Percentiles rank a stretch among this genome's conserved stretches.
phyloP scores from a whole-genome alignment of 2,113 vertebrate genomes.

The Lipotes vexillifer region DNA sequence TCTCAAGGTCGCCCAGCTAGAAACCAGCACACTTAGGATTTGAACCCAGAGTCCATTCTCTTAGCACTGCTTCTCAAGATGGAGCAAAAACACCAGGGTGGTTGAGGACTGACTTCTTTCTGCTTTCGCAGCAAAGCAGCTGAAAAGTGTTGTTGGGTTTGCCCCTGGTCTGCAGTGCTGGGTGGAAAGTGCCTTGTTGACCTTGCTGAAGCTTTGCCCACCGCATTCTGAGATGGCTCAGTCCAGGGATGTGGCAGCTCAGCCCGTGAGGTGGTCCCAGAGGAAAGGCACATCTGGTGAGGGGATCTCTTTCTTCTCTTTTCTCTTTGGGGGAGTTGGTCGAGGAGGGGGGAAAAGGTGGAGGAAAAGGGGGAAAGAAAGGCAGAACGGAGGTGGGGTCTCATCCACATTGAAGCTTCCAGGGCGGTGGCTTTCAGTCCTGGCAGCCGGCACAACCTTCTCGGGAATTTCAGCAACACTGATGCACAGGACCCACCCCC shows the following conservation, averaged over 20 bases:
- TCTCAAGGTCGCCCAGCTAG: not conserved
- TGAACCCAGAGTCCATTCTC: not conserved
- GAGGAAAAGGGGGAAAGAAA: not conserved
- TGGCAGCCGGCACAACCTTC: rapidly evolving
- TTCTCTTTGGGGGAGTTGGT: not conserved
- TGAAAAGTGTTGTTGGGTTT: not conserved
- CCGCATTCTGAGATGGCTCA: rapidly evolving
- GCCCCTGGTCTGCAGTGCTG: rapidly evolving
- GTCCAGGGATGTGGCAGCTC: not conserved
- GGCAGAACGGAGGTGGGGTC: not conserved
- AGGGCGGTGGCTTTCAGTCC: not conserved
- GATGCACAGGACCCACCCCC: rapidly evolving
- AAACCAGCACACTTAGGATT: not conserved
- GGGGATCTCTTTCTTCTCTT: not conserved
- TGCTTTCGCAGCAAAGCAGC: not conserved
- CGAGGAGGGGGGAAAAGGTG: not conserved
- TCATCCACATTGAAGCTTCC: not conserved
- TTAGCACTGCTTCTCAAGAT: not conserved
- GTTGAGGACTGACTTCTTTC: not conserved
- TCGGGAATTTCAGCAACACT: not conserved
- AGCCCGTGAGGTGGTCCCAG: not conserved
- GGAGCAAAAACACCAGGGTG: not conserved
- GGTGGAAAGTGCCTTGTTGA: not conserved
- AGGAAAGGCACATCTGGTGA: rapidly evolving
- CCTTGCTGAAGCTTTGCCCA: not conserved